These are phyloP conservation scores for Apostichopus japonicus DNA, from an alignment of 35 echinoderm and acorn worm species.

Conservation along the genomic window DNA sequence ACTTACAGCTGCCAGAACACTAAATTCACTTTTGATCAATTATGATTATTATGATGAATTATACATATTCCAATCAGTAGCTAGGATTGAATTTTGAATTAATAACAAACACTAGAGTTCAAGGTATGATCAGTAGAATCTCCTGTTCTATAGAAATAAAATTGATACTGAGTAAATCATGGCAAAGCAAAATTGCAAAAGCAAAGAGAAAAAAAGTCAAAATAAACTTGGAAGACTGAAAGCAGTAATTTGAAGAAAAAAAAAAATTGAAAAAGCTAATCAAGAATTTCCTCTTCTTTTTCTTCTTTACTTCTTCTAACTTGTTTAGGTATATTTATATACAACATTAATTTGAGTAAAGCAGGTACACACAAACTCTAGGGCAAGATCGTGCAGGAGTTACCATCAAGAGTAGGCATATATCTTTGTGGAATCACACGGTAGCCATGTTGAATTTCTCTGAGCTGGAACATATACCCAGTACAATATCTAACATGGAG, in stretches of 20 bases:
- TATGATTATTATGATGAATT: too few relatives aligned
- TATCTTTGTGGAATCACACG: not conserved
- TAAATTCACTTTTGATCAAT: too few relatives aligned
- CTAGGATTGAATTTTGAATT: too few relatives aligned
- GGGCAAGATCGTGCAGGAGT: not conserved
- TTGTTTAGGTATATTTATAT: too few relatives aligned
- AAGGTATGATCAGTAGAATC: too few relatives aligned
- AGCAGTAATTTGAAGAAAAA: not conserved
- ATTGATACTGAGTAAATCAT: too few relatives aligned
- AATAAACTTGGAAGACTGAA: not conserved
- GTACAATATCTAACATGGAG: not conserved
- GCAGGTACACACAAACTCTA: not conserved
- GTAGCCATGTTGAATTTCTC: not conserved
- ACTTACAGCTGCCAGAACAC: too few relatives aligned
- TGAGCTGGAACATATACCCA: not conserved
- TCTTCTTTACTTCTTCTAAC: not conserved
- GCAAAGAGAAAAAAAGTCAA: not conserved
- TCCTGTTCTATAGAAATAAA: too few relatives aligned
- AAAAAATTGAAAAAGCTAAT: not conserved
- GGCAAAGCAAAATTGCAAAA: too few relatives aligned
- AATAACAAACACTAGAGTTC: too few relatives aligned
- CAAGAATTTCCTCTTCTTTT: not conserved
- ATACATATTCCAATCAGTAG: too few relatives aligned
- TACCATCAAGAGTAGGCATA: not conserved
- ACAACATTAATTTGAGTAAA: not conserved